phyloP scores from a whole-genome alignment of 2,797 vertebrate genomes.

The Mastacembelus armatus region DNA sequence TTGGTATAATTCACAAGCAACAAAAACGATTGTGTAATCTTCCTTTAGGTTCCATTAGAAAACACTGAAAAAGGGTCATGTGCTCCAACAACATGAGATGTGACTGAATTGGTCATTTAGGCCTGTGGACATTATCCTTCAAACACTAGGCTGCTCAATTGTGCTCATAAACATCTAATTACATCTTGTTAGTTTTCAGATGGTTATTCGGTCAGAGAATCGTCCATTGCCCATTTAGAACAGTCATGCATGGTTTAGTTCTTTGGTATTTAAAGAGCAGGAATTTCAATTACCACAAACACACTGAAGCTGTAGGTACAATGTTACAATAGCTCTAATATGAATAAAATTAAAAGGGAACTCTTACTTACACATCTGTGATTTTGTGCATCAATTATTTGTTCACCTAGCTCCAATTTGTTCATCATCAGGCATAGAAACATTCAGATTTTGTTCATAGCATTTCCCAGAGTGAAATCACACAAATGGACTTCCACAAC shows the following conservation, averaged over 20 bases:
- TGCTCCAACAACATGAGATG: not conserved
- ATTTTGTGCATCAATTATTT: not conserved
- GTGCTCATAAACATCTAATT: not conserved
- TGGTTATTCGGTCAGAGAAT: not conserved
- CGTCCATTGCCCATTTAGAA: conserved; percentile 9
- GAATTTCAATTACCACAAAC: not conserved
- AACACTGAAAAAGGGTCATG: not conserved
- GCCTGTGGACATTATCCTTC: conserved; percentile 14
- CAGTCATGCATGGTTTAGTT: conserved; percentile 8
- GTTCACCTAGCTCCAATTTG: not conserved
- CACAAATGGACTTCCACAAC: conserved; percentile 7
- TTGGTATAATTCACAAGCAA: not conserved
- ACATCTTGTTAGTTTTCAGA: not conserved
- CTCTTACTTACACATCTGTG: too few relatives aligned
- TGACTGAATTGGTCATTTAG: conserved; percentile 2
- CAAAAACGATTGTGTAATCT: conserved; percentile 33
- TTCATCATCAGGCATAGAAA: not conserved
- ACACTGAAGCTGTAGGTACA: not conserved
- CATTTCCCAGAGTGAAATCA: conserved; percentile 22
- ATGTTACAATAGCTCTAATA: not conserved
- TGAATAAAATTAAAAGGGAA: not conserved
- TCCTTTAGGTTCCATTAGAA: conserved; percentile 5
- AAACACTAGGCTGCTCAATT: conserved; percentile 5
- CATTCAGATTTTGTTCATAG: conserved; percentile 9
- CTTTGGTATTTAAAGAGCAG: conserved; percentile 2